These are phyloP conservation scores for Lucifuga dentata DNA, from an alignment of 2,113 vertebrate species.

Conservation along the genomic window DNA sequence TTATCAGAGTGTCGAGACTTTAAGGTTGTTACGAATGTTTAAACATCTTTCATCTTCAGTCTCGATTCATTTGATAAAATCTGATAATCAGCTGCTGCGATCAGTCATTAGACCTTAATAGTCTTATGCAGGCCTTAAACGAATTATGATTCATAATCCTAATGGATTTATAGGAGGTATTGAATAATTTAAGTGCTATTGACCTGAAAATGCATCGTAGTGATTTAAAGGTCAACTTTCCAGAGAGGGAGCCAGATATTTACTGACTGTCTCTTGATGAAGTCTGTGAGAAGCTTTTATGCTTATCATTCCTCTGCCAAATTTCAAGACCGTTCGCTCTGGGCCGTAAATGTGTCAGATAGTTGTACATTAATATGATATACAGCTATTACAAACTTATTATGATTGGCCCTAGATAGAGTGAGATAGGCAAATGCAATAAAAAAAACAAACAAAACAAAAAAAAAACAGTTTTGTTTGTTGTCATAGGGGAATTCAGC, in stretches of 20 bases:
- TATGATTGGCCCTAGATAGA: neutral
- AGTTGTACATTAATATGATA: neutral
- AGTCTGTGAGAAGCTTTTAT: slow-evolving; percentile 9
- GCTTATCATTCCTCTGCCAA: neutral
- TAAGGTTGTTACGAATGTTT: slow-evolving; percentile 29
- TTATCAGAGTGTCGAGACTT: slow-evolving; percentile 6
- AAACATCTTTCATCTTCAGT: neutral
- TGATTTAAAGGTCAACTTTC: slow-evolving; percentile 33
- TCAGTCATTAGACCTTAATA: slow-evolving; percentile 35
- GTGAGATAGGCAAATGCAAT: neutral
- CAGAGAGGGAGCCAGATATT: neutral
- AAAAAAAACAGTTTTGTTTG: neutral
- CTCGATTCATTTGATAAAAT: neutral
- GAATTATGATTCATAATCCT: slow-evolving; percentile 30
- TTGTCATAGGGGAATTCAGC: neutral
- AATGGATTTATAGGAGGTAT: neutral
- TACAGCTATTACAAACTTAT: neutral
- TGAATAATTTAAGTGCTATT: slow-evolving; percentile 54
- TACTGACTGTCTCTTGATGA: slow-evolving; percentile 14
- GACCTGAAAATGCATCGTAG: slow-evolving; percentile 35
- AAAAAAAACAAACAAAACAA: too few relatives aligned
- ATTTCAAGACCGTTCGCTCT: neutral
- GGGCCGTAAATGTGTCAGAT: neutral
- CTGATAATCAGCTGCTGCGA: slow-evolving; percentile 16
- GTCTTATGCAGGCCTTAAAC: slow-evolving; percentile 3